Evolutionary conservation across 2,113 vertebrate species (phyloP), one percentile per base, ranked within the genome.

Genomic region (Colinus virginianus): DNA sequence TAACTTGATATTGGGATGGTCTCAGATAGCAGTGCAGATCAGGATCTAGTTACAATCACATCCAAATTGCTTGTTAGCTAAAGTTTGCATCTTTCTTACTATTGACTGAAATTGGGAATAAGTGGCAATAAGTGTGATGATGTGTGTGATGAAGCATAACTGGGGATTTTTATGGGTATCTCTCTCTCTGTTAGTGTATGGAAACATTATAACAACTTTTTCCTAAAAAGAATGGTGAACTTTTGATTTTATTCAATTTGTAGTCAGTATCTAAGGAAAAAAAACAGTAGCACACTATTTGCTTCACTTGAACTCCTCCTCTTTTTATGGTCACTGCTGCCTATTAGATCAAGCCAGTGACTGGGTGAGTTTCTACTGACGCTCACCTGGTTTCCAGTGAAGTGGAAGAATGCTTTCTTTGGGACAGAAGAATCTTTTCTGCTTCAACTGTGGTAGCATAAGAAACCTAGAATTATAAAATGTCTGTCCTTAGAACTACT

Each of bases 311-410:
- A 70, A 88, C 88, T 90, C 87, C 90, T 94, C 95, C 95, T 88
- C 36, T 93, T 96, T 96, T 93, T 95, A 93, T 95, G 68, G 88
- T 67, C 46, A 20, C 36, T 70, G 58, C 25, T 71, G 34, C 82
- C 46, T 90, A 5, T 80, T 90, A 72, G 32, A 93, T 86, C 71
- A 69, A 46, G 71, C 45, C 23, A 19, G 7, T 75, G 62, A 80
- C 49, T 21, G 30, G 13, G 5, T 92, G 25, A 62, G 75, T 95
- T 92, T 53, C 78, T 36, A 30, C 32, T 46, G 58, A 11, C 43
- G 80, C 14, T 67, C 38, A 28, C 25, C 61, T 40, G 7, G 46
- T 79, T 76, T 95, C 83, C 66, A 66, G 51, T 88, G 69, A 79
- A 68, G 59, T 87, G 70, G 30, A 88, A 62, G 43, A 78, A 10